Conservation (phyloP, 2,113 vertebrate species). For the Prunella himalayana region DNA sequence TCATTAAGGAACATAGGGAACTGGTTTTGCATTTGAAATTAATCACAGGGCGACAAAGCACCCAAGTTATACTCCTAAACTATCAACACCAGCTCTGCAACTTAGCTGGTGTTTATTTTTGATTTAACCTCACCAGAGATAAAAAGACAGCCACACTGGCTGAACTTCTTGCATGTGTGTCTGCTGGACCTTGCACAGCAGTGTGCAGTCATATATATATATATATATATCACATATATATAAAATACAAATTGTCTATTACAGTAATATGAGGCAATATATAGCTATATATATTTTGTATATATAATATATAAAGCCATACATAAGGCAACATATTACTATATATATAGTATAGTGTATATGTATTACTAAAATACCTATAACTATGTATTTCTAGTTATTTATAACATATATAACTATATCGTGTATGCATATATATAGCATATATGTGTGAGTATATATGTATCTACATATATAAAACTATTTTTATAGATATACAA, state of each 20-base stretch:
- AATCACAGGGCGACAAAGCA: background rate
- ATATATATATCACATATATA: no score
- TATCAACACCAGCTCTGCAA: background rate
- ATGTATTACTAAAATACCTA: no score
- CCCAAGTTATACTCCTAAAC: background rate
- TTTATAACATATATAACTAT: background rate
- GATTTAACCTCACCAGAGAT: background rate
- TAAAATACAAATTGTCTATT: background rate
- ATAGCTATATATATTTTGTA: background rate
- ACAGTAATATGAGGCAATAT: background rate
- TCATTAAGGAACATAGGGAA: background rate
- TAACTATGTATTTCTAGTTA: background rate
- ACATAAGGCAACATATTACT: no score
- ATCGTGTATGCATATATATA: no score
- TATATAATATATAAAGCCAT: background rate
- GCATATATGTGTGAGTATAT: no score
- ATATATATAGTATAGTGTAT: background rate
- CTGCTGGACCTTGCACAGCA: background rate
- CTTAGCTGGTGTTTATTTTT: background rate
- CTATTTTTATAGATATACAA: accelerated
- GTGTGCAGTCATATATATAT: accelerated
- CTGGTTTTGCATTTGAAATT: background rate
- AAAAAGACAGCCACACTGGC: background rate
- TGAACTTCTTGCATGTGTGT: accelerated
- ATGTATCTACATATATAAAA: no score